These are phyloP conservation scores for Drosophila serrata DNA, from an alignment of 1,140 invertebrate genomes.

Conservation along the genomic window DNA sequence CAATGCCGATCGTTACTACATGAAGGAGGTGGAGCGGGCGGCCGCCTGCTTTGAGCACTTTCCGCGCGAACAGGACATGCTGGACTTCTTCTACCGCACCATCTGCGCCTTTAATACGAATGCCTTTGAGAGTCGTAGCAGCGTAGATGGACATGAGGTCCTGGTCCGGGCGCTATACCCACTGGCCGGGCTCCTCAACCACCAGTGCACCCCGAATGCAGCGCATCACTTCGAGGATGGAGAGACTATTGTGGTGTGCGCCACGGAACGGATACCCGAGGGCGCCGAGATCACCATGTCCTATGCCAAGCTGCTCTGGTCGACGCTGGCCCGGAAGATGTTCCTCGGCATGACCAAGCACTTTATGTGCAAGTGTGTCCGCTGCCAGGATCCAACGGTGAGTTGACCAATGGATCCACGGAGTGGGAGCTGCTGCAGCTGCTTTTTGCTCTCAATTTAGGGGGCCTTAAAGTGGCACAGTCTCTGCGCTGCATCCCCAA, in stretches of 20 bases:
- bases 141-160: slow-evolving; percentile 85
- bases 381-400: slow-evolving; percentile 90
- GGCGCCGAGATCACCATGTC: slow-evolving; percentile 90
- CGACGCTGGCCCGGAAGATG: slow-evolving; percentile 88
- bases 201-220: slow-evolving; percentile 91
- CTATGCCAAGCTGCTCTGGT: slow-evolving; percentile 91
- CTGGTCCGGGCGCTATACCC: slow-evolving; percentile 90
- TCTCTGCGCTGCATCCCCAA: slow-evolving; percentile 28
- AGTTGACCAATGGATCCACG: slow-evolving; percentile 58
- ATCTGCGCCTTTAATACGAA: slow-evolving; percentile 90
- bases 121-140: slow-evolving; percentile 90
- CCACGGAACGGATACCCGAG: slow-evolving; percentile 87
- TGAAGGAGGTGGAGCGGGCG: slow-evolving; percentile 87
- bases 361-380: slow-evolving; percentile 90
- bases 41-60: slow-evolving; percentile 87
- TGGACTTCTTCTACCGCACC: slow-evolving; percentile 86
- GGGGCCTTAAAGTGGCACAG: slow-evolving; percentile 35
- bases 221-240: slow-evolving; percentile 88
- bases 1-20: slow-evolving; percentile 86
- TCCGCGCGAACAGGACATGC: slow-evolving; percentile 87
- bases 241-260: slow-evolving; percentile 88
- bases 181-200: slow-evolving; percentile 90
- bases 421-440: slow-evolving; percentile 5
- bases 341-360: slow-evolving; percentile 90
- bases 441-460: background rate